A percentile compares a stretch with the other conserved stretches of the same genome.
Evolutionary conservation across 2,113 vertebrate species (phyloP).

Genomic region (Thinocorus orbignyianus): DNA sequence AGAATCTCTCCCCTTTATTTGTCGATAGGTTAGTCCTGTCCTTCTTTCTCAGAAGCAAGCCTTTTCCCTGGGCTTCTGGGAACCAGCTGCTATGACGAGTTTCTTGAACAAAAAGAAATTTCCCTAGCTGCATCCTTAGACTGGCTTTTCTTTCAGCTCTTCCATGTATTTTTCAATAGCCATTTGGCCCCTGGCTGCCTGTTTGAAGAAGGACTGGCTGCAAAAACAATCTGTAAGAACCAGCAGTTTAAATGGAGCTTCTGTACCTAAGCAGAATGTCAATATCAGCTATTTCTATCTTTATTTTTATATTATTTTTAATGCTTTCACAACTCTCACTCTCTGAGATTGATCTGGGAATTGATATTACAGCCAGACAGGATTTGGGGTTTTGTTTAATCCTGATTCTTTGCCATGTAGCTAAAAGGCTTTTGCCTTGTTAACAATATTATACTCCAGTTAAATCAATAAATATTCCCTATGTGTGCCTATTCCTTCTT

Average conservation of each 20-base stretch:
- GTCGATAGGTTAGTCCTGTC: not conserved
- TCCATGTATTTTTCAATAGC: not conserved
- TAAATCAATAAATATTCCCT: conserved; percentile 10
- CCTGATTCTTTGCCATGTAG: not conserved
- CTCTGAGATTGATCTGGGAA: not conserved
- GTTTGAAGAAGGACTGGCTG: not conserved
- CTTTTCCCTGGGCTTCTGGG: not conserved
- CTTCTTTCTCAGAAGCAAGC: not conserved
- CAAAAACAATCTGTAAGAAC: not conserved
- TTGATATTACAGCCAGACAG: not conserved
- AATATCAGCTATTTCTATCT: not conserved
- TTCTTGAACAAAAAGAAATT: not conserved
- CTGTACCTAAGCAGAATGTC: not conserved
- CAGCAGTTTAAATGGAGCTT: not conserved
- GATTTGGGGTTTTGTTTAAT: not conserved
- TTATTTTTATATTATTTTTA: not conserved
- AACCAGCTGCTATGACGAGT: not conserved
- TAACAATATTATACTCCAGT: not conserved
- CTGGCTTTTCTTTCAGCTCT: not conserved
- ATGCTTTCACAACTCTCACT: not conserved
- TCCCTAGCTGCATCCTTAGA: not conserved
- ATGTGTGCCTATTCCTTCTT: not conserved
- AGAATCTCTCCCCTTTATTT: not conserved
- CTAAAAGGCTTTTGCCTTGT: not conserved
- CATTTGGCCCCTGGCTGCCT: not conserved